Percentiles rank a stretch among this genome's conserved stretches.
These are phyloP conservation scores for human DNA, from an alignment of 2,113 vertebrate species.

Conservation along the genomic window DNA sequence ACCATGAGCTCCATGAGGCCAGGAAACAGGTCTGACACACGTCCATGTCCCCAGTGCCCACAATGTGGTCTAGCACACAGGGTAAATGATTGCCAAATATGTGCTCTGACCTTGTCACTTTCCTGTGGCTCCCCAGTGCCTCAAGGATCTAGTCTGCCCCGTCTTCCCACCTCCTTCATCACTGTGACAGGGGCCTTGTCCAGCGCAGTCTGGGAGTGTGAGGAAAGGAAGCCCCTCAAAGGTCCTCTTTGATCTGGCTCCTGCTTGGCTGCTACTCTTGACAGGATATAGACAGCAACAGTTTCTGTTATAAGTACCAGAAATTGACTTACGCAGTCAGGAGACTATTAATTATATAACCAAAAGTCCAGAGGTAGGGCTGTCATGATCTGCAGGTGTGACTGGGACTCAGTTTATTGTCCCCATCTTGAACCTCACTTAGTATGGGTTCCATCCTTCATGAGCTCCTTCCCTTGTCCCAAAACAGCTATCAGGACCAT, in stretches of 20 bases:
- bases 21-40: background rate
- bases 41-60: background rate
- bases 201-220: background rate
- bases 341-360: background rate
- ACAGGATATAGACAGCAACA: background rate
- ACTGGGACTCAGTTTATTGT: background rate
- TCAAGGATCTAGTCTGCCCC: background rate
- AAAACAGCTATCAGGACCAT: background rate
- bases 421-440: background rate
- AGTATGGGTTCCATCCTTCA: background rate
- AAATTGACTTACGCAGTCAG: background rate
- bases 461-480: background rate
- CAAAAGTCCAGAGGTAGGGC: background rate
- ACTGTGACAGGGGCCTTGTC: background rate
- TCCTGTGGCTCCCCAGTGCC: background rate
- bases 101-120: background rate
- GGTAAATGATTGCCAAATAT: background rate
- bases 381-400: background rate
- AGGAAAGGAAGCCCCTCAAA: background rate
- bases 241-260: background rate
- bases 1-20: background rate
- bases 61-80: background rate
- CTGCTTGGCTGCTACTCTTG: background rate
- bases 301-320: background rate
- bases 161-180: background rate